A percentile compares a stretch with the other conserved stretches of the same genome.
These are phyloP conservation scores for Poeciliopsis turneri DNA, from an alignment of 2,797 vertebrate genomes.

Conservation along the genomic window DNA sequence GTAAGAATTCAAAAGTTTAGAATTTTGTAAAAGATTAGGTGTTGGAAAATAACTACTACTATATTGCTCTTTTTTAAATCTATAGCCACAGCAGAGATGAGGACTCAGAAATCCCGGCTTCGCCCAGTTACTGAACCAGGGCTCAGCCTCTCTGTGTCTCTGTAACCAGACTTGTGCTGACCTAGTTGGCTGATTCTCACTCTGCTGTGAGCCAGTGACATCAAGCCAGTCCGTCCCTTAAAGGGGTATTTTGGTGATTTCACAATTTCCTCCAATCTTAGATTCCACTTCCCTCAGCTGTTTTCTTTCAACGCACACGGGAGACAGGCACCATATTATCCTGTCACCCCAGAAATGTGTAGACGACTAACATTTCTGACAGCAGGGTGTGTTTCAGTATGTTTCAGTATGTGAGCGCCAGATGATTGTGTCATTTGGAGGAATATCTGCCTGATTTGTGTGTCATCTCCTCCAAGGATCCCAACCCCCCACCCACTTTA, in stretches of 20 bases:
- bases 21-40: background rate
- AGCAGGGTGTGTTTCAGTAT: slow-evolving; percentile 54
- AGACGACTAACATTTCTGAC: slow-evolving; percentile 32
- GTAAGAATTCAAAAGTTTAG: background rate
- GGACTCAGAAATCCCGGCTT: slow-evolving; percentile 17
- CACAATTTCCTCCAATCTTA: slow-evolving; percentile 42
- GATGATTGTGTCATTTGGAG: slow-evolving; percentile 66
- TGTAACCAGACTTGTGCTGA: slow-evolving; percentile 54
- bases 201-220: slow-evolving; percentile 49
- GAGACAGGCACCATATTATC: slow-evolving; percentile 17
- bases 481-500: slow-evolving; percentile 44
- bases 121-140: slow-evolving; percentile 22
- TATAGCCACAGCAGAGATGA: slow-evolving; percentile 1
- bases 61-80: background rate
- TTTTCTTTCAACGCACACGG: slow-evolving; percentile 37
- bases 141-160: slow-evolving; percentile 4
- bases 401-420: slow-evolving; percentile 51
- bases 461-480: slow-evolving; percentile 53
- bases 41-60: background rate
- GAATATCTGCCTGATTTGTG: slow-evolving; percentile 58
- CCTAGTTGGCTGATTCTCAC: slow-evolving; percentile 65
- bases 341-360: slow-evolving; percentile 37
- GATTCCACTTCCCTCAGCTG: slow-evolving; percentile 56
- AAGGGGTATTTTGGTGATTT: slow-evolving; percentile 67
- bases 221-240: slow-evolving; percentile 38